phyloP scores from a whole-genome alignment of 2,888 invertebrate genomes.

The Tetanocera ferruginea region DNA sequence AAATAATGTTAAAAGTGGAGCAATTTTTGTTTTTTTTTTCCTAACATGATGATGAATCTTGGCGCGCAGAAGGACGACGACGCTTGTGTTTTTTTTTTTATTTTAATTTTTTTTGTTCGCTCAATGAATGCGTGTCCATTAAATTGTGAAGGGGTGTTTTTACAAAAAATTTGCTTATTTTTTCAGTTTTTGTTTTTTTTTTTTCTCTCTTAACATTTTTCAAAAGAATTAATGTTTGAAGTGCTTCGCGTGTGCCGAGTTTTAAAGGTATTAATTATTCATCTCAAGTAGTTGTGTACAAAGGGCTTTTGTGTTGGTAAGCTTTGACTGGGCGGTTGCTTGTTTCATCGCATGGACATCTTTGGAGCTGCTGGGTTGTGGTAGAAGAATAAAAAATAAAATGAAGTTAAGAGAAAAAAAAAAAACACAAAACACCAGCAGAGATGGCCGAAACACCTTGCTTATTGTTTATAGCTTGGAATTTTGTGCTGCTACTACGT shows the following conservation, averaged over 20 bases:
- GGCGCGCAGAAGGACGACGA: not conserved
- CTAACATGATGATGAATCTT: constrained; percentile 7
- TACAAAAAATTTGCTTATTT: not conserved
- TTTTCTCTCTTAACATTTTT: not conserved
- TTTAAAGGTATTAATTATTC: constrained; percentile 33
- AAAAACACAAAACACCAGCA: not conserved
- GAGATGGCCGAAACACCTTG: not conserved
- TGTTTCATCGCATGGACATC: not conserved
- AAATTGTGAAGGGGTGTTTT: constrained; percentile 30
- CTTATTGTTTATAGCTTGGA: not conserved
- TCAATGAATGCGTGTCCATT: constrained; percentile 26
- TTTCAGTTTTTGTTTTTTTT: not conserved
- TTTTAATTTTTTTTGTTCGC: not conserved
- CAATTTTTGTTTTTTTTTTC: not conserved
- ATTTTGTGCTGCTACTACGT: not conserved
- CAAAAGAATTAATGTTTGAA: constrained; percentile 20
- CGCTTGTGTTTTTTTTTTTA: not conserved
- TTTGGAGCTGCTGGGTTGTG: not conserved
- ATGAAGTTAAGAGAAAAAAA: not conserved
- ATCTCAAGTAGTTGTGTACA: constrained; percentile 22
- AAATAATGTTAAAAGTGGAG: not conserved
- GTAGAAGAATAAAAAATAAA: not conserved
- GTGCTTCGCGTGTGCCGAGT: constrained; percentile 28
- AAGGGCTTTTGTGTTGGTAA: not conserved
- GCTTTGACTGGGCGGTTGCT: not conserved